Evolutionary conservation across 2,888 invertebrate species (phyloP), one percentile per base, ranked within the genome.

Genomic region (Dorcus hopei): DNA sequence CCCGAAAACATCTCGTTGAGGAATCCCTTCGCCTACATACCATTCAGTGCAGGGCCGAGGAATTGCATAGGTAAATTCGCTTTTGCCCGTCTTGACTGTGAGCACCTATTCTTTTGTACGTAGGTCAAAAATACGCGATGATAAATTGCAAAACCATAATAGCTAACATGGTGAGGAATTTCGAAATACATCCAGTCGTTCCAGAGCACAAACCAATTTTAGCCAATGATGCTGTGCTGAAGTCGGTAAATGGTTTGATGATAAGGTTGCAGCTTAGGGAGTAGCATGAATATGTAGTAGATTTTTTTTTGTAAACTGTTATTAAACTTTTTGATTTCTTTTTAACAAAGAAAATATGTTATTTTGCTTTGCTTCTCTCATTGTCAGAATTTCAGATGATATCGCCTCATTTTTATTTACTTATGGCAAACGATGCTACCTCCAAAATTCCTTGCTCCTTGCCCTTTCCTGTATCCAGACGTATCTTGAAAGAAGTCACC

Each of bases 111-210:
- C 9, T 50, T 26, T 9, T 49, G 19, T 19, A 19, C 3, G 9
- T 40, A 67, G 67, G 67, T 9, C 61, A 63, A 55, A 61, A 59
- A 52, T 67, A 62, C 45, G 67, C 67, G 9, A 49, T 62, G 26
- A 48, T 66, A 43, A 52, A 61, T 33, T 55, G 55, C 16, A 67
- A 67, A 49, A 57, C 61, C 40, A 52, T 61, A 9, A 52, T 67
- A 9, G 63, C 63, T 3, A 62, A 62, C 38, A 58, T 66, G 14
- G 41, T 67, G 38, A 59, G 65, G 16, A 61, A 62, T 45, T 67
- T 67, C 51, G 53, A 61, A 33, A 14, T 67, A 7, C 41, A 59
- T n/a, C 64, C 67, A 16, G 62, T 60, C 3, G 60, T 58, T 43
- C 65, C 65, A 7, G 56, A 53, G 23, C 66, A 66, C 48, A 60